A percentile compares a stretch with the other conserved stretches of the same genome.
These are phyloP conservation scores for Trinectes maculatus DNA, from an alignment of 2,113 vertebrate genomes.

Conservation along the genomic window DNA sequence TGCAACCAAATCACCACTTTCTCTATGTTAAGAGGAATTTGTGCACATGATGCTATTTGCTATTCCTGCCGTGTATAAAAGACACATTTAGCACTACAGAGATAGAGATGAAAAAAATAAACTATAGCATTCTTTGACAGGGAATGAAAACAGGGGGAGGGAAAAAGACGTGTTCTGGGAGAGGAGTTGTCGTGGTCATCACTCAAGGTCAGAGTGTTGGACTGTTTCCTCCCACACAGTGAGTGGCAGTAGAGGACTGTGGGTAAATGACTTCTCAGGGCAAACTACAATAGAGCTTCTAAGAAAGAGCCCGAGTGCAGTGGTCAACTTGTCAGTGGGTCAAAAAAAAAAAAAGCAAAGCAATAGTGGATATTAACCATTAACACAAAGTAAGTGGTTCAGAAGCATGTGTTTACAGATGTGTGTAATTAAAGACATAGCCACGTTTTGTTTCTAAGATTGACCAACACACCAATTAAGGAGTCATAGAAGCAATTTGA, in stretches of 20 bases:
- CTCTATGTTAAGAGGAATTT: background rate
- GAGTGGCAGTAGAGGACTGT: background rate
- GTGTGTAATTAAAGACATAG: conserved; percentile 6
- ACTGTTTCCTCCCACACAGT: background rate
- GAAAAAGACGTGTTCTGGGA: background rate
- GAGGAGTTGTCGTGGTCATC: conserved; percentile 5
- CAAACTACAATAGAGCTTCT: background rate
- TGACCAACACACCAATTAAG: conserved; percentile 40
- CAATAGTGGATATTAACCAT: no score
- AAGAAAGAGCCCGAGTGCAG: background rate
- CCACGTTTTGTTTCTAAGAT: background rate
- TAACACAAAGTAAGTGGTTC: background rate
- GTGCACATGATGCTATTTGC: background rate
- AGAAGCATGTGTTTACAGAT: background rate
- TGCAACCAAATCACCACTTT: background rate
- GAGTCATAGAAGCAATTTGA: conserved; percentile 1
- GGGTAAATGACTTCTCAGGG: background rate
- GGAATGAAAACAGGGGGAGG: background rate
- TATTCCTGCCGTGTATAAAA: background rate
- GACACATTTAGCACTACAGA: background rate
- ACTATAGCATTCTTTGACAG: no score
- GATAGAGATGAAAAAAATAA: background rate
- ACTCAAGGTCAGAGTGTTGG: conserved; percentile 23
- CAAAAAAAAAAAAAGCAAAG: no score
- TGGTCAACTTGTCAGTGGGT: background rate